Conservation (phyloP, 2,888 invertebrate genomes). For the Pseudococcus viburni region DNA sequence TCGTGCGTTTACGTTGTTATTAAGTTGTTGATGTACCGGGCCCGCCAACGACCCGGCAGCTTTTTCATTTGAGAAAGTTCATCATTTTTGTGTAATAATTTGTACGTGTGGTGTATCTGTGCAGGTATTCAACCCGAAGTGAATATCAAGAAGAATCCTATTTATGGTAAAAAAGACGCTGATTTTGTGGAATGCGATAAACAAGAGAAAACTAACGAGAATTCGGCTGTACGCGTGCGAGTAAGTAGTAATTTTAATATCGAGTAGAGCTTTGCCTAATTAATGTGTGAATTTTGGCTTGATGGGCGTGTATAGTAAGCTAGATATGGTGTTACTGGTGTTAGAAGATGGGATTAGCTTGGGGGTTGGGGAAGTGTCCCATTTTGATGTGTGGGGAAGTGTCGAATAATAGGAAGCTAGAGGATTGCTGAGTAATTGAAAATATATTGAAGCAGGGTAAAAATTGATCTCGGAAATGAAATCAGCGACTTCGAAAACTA, state of each 20-base stretch:
- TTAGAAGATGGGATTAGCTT: not conserved
- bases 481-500: not conserved
- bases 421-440: not conserved
- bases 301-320: not conserved
- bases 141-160: conserved; percentile 62
- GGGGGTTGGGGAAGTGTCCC: no score
- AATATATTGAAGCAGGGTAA: not conserved
- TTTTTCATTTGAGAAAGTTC: not conserved
- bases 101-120: not conserved
- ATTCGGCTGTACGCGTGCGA: conserved; percentile 56
- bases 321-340: not conserved
- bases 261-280: not conserved
- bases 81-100: not conserved
- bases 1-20: conserved; percentile 34
- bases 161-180: conserved; percentile 54
- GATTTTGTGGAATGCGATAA: conserved; percentile 53
- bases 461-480: conserved; percentile 1
- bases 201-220: conserved; percentile 21
- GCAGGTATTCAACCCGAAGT: conserved; percentile 62
- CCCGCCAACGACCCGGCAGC: not conserved
- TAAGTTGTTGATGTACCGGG: not conserved
- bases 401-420: not conserved
- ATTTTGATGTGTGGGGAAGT: not conserved
- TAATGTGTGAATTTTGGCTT: conserved; percentile 3
- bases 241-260: conserved; percentile 30